Evolutionary conservation across 2,113 vertebrate genomes (phyloP), one percentile per base, ranked within the genome.

Genomic region (Lutjanus erythropterus): DNA sequence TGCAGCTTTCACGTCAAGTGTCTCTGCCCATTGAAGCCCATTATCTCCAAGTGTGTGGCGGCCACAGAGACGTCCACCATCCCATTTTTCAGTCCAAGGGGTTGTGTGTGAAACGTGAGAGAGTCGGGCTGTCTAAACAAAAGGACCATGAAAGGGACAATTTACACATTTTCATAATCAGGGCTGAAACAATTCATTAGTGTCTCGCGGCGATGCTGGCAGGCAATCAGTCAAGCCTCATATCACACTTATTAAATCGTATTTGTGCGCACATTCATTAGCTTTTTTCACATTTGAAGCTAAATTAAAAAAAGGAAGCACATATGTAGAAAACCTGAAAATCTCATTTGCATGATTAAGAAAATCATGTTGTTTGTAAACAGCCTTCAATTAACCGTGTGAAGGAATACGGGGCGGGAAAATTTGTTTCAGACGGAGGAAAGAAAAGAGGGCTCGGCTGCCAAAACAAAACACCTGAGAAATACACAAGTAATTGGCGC

Each of bases 191-290:
- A 84, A 71, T 84, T 84, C 58, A 88, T 90, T 87, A 75, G 19
- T 35, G 76, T 53, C 61, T 67, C 1, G 31, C 81, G 27, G 78
- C 0, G 46, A 74, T 58, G 71, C 67, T 87, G 83, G 78, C 82
- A 90, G 77, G 80, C 78, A 87, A 78, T 90, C 83, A 87, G 70
- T 88, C 80, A 84, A 58, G 71, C 75, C 64, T 80, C 78, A 72
- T 86, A 81, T 88, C 64, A 80, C 77, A 53, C 77, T 81, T 69
- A 83, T 86, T 90, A 74, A 69, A 84, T 86, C 75, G 64, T 35
- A 74, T 83, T 81, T 80, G 78, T 71, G 73, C n/a, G 58, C 61
- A 71, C 44, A 47, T 62, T 82, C 82, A 91, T 87, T 88, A 79
- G 53, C 42, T 29, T 1, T n/a, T 71, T 79, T 85, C 14, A 15